These are phyloP conservation scores for Formicarius rufipectus DNA, from an alignment of 2,113 vertebrate genomes.

Conservation along the genomic window DNA sequence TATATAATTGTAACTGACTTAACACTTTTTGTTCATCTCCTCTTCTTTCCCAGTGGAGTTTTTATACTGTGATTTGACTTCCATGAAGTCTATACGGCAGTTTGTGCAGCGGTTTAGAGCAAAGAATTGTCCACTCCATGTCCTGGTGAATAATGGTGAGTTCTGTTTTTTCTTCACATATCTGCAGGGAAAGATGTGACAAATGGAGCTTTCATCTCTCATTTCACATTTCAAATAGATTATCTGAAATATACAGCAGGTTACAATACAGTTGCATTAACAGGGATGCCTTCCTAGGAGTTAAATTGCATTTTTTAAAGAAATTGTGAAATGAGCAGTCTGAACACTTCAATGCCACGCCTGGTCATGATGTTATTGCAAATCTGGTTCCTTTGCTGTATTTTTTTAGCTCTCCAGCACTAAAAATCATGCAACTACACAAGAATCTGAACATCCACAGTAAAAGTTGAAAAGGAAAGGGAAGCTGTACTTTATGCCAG, in stretches of 20 bases:
- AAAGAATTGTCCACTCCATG: slow-evolving; percentile 81
- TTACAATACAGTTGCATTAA: not conserved
- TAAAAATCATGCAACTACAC: not conserved
- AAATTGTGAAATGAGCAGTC: not conserved
- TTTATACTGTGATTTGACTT: slow-evolving; percentile 85
- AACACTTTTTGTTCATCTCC: not conserved
- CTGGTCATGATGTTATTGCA: not conserved
- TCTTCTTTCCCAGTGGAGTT: slow-evolving; percentile 82
- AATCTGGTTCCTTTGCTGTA: not conserved
- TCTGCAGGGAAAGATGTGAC: not conserved
- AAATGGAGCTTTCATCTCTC: not conserved
- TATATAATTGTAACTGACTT: not conserved
- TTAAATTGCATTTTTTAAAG: not conserved
- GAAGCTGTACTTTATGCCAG: not conserved
- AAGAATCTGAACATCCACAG: not conserved
- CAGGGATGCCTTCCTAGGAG: not conserved
- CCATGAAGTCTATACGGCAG: slow-evolving; percentile 80
- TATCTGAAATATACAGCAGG: not conserved
- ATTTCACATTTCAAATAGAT: not conserved
- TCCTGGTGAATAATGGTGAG: slow-evolving; percentile 93
- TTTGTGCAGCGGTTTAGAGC: slow-evolving; percentile 81
- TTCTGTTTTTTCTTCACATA: not conserved
- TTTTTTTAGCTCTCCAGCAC: not conserved
- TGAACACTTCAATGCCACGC: not conserved
- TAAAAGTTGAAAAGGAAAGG: not conserved